Conservation (phyloP, 2,113 vertebrate species). For the Narcine bancroftii region DNA sequence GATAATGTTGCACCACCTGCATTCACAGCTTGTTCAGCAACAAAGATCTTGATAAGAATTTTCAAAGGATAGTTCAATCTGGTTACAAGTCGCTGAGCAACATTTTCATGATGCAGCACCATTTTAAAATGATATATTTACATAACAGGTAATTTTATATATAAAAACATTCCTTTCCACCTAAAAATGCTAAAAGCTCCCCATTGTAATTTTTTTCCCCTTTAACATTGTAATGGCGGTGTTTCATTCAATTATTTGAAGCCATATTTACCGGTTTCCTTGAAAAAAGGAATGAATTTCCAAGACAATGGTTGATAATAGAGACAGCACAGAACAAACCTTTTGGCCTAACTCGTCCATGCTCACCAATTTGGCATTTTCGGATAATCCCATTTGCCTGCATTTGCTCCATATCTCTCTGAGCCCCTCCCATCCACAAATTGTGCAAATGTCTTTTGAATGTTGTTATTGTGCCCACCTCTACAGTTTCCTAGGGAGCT, state of each 20-base stretch:
- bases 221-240: not conserved
- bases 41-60: not conserved
- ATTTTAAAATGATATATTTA: conserved; percentile 1
- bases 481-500: no score
- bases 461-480: no score
- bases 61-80: not conserved
- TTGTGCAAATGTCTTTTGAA: no score
- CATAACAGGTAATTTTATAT: not conserved
- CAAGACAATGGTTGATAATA: not conserved
- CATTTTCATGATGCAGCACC: not conserved
- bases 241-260: not conserved
- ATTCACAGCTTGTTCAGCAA: conserved; percentile 23
- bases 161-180: no score
- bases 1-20: conserved; percentile 49
- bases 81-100: not conserved
- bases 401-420: no score
- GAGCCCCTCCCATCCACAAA: no score
- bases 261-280: not conserved
- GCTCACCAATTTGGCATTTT: no score
- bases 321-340: no score
- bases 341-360: no score
- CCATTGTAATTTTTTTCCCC: no score
- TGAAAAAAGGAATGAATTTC: not conserved
- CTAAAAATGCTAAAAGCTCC: not conserved
- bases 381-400: no score